phyloP scores from a whole-genome alignment of 1,140 invertebrate genomes.

The Macrotrachela quadricornifera region DNA sequence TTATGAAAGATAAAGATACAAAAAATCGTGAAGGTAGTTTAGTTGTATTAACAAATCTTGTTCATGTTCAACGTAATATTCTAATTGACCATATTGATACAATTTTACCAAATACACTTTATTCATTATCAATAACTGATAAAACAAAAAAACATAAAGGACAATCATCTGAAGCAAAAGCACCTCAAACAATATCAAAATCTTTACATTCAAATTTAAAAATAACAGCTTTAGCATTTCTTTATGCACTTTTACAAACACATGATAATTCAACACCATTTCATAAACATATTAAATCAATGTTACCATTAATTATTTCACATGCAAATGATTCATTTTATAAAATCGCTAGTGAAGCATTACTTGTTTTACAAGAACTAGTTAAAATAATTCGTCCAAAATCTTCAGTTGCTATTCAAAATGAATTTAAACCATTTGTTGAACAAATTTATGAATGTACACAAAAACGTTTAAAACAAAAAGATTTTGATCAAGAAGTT shows the following conservation, averaged over 20 bases:
- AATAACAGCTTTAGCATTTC: constrained; percentile 80
- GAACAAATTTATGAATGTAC: constrained; percentile 62
- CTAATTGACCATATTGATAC: constrained; percentile 61
- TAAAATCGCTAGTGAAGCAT: constrained; percentile 83
- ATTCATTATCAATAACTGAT: constrained; percentile 45
- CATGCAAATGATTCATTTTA: constrained; percentile 60
- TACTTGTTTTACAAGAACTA: constrained; percentile 72
- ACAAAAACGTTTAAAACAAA: constrained; percentile 56
- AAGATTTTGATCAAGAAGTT: constrained; percentile 92
- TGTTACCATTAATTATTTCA: constrained; percentile 44
- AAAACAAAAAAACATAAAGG: background rate
- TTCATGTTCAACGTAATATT: constrained; percentile 65
- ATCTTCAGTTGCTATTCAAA: constrained; percentile 32
- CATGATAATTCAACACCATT: constrained; percentile 52
- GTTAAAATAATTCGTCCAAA: constrained; percentile 66
- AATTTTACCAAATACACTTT: constrained; percentile 68
- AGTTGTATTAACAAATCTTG: constrained; percentile 63
- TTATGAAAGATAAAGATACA: constrained; percentile 76
- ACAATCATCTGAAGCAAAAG: constrained; percentile 49
- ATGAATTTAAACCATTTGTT: constrained; percentile 56
- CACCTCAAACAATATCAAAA: constrained; percentile 37
- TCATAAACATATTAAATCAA: constrained; percentile 50
- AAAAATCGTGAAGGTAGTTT: constrained; percentile 81
- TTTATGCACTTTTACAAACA: constrained; percentile 59
- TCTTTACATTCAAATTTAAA: constrained; percentile 68